Percentiles rank a stretch among this genome's conserved stretches.
phyloP scores from a whole-genome alignment of 2,113 vertebrate genomes.

The Arvicanthis niloticus region DNA sequence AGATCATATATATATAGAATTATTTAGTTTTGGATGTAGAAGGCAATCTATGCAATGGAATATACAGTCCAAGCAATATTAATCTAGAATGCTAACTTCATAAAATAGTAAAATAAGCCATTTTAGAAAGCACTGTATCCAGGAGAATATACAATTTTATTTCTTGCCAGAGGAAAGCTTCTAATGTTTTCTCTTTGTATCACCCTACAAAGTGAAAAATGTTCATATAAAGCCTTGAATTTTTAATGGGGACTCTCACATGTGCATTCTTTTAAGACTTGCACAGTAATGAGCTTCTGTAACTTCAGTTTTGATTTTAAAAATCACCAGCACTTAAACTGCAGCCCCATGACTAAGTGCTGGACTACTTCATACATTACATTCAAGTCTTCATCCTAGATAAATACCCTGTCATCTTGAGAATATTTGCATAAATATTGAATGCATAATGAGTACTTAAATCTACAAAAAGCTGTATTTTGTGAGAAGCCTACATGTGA shows the following conservation, averaged over 20 bases:
- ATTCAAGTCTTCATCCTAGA: constrained; percentile 63
- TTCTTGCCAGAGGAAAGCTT: constrained; percentile 48
- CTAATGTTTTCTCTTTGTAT: constrained; percentile 55
- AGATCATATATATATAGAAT: not conserved
- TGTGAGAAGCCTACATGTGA: constrained; percentile 61
- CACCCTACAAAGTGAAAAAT: constrained; percentile 58
- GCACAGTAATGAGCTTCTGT: constrained; percentile 52
- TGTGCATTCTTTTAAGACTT: constrained; percentile 63
- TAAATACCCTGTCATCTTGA: constrained; percentile 52
- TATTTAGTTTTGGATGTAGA: constrained; percentile 47
- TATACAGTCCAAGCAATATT: not conserved
- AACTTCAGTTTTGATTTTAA: constrained; percentile 78
- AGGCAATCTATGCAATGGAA: not conserved
- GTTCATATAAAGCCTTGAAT: constrained; percentile 53
- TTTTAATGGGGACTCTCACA: constrained; percentile 62
- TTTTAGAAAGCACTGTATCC: constrained; percentile 51
- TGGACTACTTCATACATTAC: constrained; percentile 19
- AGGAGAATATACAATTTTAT: constrained; percentile 53
- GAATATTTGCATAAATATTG: constrained; percentile 65
- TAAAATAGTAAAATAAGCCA: constrained; percentile 54
- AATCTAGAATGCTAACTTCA: constrained; percentile 37
- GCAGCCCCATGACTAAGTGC: constrained; percentile 61
- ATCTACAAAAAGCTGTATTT: constrained; percentile 67
- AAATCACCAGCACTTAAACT: constrained; percentile 66
- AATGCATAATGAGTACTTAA: constrained; percentile 64